phyloP scores from a whole-genome alignment of 30 jellyfish, hydroid and myxozoan genomes.

The Hydractinia symbiolongicarpus region DNA sequence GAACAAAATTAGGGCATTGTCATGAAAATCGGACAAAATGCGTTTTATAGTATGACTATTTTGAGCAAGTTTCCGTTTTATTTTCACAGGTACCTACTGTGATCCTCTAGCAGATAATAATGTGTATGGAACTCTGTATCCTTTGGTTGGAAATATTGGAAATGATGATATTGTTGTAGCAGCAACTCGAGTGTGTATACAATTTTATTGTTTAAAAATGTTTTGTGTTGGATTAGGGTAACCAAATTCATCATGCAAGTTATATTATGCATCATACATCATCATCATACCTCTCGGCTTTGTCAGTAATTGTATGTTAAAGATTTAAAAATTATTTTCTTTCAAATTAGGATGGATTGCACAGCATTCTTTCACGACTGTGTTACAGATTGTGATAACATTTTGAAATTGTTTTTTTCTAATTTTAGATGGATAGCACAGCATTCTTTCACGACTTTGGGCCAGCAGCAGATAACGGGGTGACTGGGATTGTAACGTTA shows the following conservation, averaged over 20 bases:
- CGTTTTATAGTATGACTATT: too few species aligned
- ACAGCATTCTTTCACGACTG: background rate
- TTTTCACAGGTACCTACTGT: slow-evolving; percentile 64
- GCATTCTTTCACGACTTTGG: slow-evolving; percentile 95
- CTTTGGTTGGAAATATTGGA: slow-evolving; percentile 49
- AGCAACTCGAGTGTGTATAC: slow-evolving; percentile 55
- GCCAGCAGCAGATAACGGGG: slow-evolving; percentile 97
- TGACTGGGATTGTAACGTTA: slow-evolving; percentile 82
- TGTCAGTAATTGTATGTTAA: background rate
- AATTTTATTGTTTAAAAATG: too few species aligned
- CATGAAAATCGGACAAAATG: too few species aligned
- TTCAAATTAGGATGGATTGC: background rate
- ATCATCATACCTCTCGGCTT: background rate
- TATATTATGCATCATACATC: too few species aligned
- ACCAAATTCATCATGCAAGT: too few species aligned
- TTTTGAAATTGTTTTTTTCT: background rate
- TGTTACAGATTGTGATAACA: background rate
- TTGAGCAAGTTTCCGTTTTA: too few species aligned
- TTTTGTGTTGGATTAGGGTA: too few species aligned
- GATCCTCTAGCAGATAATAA: slow-evolving; percentile 98
- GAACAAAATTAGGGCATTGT: too few species aligned
- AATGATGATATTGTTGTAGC: slow-evolving; percentile 66
- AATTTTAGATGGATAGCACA: slow-evolving; percentile 79
- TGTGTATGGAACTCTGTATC: slow-evolving; percentile 79
- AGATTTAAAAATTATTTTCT: too few species aligned